Percentiles rank a stretch among this genome's conserved stretches.
Conservation (phyloP, 2,797 vertebrate genomes). For the Pseudopleuronectes americanus region DNA sequence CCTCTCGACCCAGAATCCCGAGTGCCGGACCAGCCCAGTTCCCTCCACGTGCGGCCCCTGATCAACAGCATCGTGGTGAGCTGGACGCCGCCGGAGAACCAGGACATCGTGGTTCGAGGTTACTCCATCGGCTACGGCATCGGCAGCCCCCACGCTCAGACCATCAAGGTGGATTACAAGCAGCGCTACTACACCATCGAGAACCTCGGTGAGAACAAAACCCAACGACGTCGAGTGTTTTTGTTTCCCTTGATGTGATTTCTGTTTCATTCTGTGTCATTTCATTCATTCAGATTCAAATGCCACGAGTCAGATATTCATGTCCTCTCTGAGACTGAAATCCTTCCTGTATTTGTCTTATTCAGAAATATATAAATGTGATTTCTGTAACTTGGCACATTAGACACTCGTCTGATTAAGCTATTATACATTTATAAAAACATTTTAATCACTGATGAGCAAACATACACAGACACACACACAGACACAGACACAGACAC, state of each 20-base stretch:
- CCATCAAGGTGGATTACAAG: conserved; percentile 97
- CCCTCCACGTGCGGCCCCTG: conserved; percentile 93
- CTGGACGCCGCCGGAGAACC: conserved; percentile 98
- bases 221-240: too few relatives aligned
- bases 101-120: conserved; percentile 97
- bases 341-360: not conserved
- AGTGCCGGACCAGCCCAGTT: conserved; percentile 96
- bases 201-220: conserved; percentile 87
- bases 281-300: too few relatives aligned
- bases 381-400: conserved; percentile 10
- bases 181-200: conserved; percentile 99
- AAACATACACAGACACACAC: conserved; percentile 1
- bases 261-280: not conserved
- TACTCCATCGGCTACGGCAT: conserved; percentile 96
- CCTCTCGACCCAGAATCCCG: conserved; percentile 89
- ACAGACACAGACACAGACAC: not conserved
- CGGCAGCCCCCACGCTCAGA: conserved; percentile 96
- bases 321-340: too few relatives aligned
- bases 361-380: conserved; percentile 11
- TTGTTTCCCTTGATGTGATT: not conserved
- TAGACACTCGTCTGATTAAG: not conserved
- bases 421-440: not conserved
- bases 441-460: conserved; percentile 37
- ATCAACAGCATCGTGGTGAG: conserved; percentile 98
- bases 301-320: too few relatives aligned